Conservation (phyloP, 2,113 vertebrate species). For the Istiophorus platypterus region DNA sequence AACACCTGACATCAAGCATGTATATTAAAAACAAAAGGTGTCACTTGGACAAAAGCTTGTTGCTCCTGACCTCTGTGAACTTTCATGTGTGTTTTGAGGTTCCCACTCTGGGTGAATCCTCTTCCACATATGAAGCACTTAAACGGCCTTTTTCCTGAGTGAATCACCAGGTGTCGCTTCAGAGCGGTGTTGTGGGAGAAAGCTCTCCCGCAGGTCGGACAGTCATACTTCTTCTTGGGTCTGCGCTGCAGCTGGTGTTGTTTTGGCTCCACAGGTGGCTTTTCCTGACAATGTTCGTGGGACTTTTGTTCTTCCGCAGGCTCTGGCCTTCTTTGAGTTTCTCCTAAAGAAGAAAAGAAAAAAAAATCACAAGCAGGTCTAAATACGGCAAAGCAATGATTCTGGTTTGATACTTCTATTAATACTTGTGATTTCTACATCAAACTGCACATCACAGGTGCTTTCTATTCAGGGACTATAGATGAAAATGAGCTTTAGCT, state of each 20-base stretch:
- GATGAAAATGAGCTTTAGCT: too few species aligned
- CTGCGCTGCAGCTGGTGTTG: neutral
- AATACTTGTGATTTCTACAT: too few species aligned
- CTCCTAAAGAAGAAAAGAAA: neutral
- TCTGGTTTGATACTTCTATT: neutral
- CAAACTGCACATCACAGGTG: too few species aligned
- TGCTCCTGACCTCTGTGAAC: slow-evolving; percentile 58
- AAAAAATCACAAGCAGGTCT: neutral
- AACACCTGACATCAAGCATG: neutral
- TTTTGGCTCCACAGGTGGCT: neutral
- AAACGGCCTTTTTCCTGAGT: slow-evolving; percentile 61
- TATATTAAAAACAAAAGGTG: neutral
- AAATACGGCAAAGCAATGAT: neutral
- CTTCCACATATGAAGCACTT: slow-evolving; percentile 67
- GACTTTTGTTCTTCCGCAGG: slow-evolving; percentile 4
- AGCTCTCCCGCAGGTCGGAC: slow-evolving; percentile 49
- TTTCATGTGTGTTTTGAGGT: slow-evolving; percentile 72
- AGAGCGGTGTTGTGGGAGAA: slow-evolving; percentile 45
- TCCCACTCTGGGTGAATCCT: slow-evolving; percentile 67
- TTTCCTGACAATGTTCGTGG: neutral
- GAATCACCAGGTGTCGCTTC: slow-evolving; percentile 59
- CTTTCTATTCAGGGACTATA: too few species aligned
- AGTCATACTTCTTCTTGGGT: slow-evolving; percentile 51
- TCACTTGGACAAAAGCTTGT: neutral
- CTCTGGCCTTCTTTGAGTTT: neutral